Evolutionary conservation across 1,140 invertebrate genomes (phyloP).

Genomic region (Eubasilissa regina): DNA sequence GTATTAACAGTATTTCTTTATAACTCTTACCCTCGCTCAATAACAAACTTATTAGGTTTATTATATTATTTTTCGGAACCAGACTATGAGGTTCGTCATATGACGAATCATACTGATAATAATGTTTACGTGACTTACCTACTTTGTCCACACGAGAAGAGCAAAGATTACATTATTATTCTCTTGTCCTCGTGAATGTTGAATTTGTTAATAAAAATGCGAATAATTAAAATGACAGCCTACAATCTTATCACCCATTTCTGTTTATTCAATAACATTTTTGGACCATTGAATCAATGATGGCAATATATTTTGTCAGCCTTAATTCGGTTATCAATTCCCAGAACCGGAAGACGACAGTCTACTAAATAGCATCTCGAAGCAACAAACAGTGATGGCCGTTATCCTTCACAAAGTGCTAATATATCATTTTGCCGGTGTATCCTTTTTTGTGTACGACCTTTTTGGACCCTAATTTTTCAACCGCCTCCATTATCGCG

Average conservation of each 20-base stretch:
- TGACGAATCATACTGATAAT: too few species aligned
- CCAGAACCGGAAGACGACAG: constrained; percentile 9
- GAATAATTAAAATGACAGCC: neutral
- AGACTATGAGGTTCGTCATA: too few species aligned
- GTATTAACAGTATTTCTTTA: too few species aligned
- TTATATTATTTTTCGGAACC: too few species aligned
- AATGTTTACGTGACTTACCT: too few species aligned
- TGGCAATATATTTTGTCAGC: constrained; percentile 4
- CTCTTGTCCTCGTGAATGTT: too few species aligned
- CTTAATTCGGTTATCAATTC: constrained; percentile 38
- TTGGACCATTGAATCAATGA: constrained; percentile 21
- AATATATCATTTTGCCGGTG: constrained; percentile 58
- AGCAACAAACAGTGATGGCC: constrained; percentile 47
- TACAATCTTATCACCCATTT: neutral
- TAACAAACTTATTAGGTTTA: too few species aligned
- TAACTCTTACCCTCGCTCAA: too few species aligned
- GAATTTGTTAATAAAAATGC: too few species aligned
- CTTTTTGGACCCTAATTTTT: constrained; percentile 59
- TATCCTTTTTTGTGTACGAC: constrained; percentile 55
- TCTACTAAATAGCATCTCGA: neutral
- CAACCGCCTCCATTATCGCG: constrained; percentile 57
- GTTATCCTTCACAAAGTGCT: constrained; percentile 51
- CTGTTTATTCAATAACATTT: constrained; percentile 3
- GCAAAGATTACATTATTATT: too few species aligned
- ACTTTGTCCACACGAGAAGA: too few species aligned